Evolutionary conservation across 2,797 vertebrate species (phyloP), one percentile per base, ranked within the genome.

Genomic region (Neomorphus geoffroyi): DNA sequence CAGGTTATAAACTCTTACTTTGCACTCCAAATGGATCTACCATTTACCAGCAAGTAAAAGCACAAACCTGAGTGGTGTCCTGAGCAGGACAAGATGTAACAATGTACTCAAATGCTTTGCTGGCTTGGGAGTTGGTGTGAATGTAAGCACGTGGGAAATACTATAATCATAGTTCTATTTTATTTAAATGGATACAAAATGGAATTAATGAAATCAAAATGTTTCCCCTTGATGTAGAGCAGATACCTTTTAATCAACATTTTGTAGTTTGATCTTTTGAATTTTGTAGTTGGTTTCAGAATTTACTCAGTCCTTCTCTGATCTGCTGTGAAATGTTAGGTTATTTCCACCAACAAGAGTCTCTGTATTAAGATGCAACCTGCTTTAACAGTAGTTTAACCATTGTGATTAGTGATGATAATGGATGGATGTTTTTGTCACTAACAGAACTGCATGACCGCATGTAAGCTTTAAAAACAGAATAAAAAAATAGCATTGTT

Each of bases 401-500:
- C 54, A 26, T 13, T 75, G 48, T 86, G 45, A 80, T 80, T 80
- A 86, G 94, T 94, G 93, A 94, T 72, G 80, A 86, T 91, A 91
- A 75, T 70, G 67, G 14, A 70, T 57, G 27, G 77, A 94, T 88
- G 80, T 64, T 90, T 96, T 79, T 88, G 88, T 89, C 81, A 73
- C 86, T 69, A 93, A 90, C 62, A 94, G 92, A 91, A 60, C 85
- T 92, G 33, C 58, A 45, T 72, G 56, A 54, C 65, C 2, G 0
- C 62, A 65, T 92, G 90, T 66, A 71, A 95, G 75, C 92, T 91
- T 84, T 89, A 94, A 96, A 97, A 97, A 86, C 46, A 66, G 93
- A 91, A 97, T 95, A 21, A 51, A 86, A 97, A 96, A 95, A 78
- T 67, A 94, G 54, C 89, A 85, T 97, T 97, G 94, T 97, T 98